These are phyloP conservation scores for Dysmachus trigonus DNA, from an alignment of 2,888 invertebrate species.

Conservation along the genomic window DNA sequence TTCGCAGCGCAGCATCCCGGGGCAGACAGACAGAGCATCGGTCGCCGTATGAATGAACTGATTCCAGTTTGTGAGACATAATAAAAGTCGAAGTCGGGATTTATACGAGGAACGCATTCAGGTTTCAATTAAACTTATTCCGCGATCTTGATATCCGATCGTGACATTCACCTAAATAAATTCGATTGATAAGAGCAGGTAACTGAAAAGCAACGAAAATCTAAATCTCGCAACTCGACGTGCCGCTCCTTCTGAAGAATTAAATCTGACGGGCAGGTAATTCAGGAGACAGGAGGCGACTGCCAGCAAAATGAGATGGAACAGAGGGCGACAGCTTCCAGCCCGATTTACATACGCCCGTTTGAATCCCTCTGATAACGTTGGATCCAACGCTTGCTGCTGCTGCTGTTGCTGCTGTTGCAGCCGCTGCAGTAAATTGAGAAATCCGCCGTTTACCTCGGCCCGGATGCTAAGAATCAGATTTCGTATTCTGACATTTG, in stretches of 20 bases:
- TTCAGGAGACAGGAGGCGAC: conserved; percentile 31
- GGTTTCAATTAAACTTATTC: conserved; percentile 41
- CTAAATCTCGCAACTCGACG: neutral
- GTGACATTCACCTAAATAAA: conserved; percentile 35
- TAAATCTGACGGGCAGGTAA: conserved; percentile 27
- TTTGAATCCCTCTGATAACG: conserved; percentile 3
- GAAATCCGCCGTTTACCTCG: neutral
- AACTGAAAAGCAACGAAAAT: conserved; percentile 32
- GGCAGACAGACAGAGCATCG: too few species aligned
- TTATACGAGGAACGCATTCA: conserved; percentile 38
- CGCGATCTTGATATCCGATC: conserved; percentile 29
- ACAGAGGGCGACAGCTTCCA: conserved; percentile 24
- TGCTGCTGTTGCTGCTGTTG: neutral
- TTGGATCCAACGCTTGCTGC: neutral
- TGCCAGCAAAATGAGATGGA: neutral
- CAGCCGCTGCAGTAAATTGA: conserved; percentile 20
- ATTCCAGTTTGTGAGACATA: conserved; percentile 22
- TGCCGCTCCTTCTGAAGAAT: conserved; percentile 24
- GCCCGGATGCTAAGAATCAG: neutral
- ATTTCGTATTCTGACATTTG: conserved; percentile 41
- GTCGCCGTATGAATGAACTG: conserved; percentile 30
- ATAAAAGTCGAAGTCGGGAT: conserved; percentile 41
- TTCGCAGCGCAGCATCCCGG: neutral
- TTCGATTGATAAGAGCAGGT: conserved; percentile 32
- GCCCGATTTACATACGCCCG: conserved; percentile 21